A percentile compares a stretch with the other conserved stretches of the same genome.
These are phyloP conservation scores for Apotomis capreana DNA, from an alignment of 2,888 invertebrate genomes.

Conservation along the genomic window DNA sequence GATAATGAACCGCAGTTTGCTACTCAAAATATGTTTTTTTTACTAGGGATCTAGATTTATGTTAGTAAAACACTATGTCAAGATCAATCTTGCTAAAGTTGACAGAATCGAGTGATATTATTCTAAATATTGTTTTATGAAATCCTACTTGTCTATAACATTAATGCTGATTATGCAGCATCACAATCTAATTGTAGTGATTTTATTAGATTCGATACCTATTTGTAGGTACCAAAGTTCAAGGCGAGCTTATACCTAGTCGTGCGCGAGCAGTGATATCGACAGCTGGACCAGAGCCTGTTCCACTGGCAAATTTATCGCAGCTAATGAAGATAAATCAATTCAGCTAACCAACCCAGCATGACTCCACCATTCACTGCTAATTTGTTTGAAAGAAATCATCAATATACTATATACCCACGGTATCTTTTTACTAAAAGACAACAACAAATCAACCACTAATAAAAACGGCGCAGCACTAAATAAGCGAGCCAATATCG, in stretches of 20 bases:
- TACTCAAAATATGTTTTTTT: too few relatives aligned
- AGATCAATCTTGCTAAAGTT: too few relatives aligned
- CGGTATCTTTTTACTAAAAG: slow-evolving; percentile 3
- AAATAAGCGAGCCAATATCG: slow-evolving; percentile 40
- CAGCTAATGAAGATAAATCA: slow-evolving; percentile 27
- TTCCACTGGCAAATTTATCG: slow-evolving; percentile 30
- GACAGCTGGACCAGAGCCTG: slow-evolving; percentile 30
- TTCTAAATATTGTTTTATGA: too few relatives aligned
- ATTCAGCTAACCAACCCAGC: slow-evolving; percentile 7
- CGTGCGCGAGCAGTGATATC: slow-evolving; percentile 17
- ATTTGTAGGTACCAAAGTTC: background rate
- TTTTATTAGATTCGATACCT: background rate
- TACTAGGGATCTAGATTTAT: too few relatives aligned
- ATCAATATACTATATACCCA: background rate
- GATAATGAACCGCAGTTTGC: too few relatives aligned
- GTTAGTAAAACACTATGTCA: too few relatives aligned
- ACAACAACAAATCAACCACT: slow-evolving; percentile 4
- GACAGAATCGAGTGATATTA: too few relatives aligned
- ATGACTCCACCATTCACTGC: slow-evolving; percentile 8
- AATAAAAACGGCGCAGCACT: slow-evolving; percentile 28
- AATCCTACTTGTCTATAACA: too few relatives aligned
- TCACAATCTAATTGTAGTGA: background rate
- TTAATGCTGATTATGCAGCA: too few relatives aligned
- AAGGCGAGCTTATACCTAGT: background rate
- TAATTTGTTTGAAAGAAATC: slow-evolving; percentile 19